phyloP scores from a whole-genome alignment of 2,888 invertebrate species.

The Shargacucullia verbasci region DNA sequence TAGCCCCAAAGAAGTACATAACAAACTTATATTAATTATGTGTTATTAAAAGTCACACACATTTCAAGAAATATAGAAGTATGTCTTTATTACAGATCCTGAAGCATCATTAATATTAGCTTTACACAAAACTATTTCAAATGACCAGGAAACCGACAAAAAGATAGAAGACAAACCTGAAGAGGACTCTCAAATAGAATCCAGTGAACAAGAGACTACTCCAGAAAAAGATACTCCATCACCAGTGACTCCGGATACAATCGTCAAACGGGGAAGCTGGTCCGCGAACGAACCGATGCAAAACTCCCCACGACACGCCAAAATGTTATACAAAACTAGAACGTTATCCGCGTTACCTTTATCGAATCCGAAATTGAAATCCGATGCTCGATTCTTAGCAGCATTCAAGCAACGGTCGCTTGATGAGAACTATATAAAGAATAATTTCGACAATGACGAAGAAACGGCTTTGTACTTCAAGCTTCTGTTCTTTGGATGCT shows the following conservation, averaged over 20 bases:
- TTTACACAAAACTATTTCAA: slow-evolving; percentile 71
- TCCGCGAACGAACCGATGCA: slow-evolving; percentile 69
- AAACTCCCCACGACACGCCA: slow-evolving; percentile 79
- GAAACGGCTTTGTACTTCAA: slow-evolving; percentile 93
- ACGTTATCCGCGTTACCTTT: slow-evolving; percentile 83
- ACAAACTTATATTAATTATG: no score
- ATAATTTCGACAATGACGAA: slow-evolving; percentile 82
- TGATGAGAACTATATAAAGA: slow-evolving; percentile 83
- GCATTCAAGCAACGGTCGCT: slow-evolving; percentile 81
- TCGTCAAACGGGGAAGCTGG: slow-evolving; percentile 75
- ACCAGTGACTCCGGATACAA: slow-evolving; percentile 73
- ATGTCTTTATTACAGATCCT: slow-evolving; percentile 72
- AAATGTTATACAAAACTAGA: slow-evolving; percentile 82
- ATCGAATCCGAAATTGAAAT: slow-evolving; percentile 73
- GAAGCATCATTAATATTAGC: slow-evolving; percentile 77
- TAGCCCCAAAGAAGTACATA: no score
- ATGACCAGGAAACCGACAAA: slow-evolving; percentile 58
- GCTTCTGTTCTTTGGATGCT: slow-evolving; percentile 94
- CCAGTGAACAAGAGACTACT: slow-evolving; percentile 74
- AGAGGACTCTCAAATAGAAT: slow-evolving; percentile 65
- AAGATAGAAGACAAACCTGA: slow-evolving; percentile 67
- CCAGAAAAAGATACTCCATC: slow-evolving; percentile 77
- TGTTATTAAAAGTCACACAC: no score
- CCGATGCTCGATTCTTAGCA: slow-evolving; percentile 77
- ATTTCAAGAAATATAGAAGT: background rate